Percentiles rank a stretch among this genome's conserved stretches.
These are phyloP conservation scores for Plebejus melissa DNA, from an alignment of 2,888 invertebrate genomes.

Conservation along the genomic window DNA sequence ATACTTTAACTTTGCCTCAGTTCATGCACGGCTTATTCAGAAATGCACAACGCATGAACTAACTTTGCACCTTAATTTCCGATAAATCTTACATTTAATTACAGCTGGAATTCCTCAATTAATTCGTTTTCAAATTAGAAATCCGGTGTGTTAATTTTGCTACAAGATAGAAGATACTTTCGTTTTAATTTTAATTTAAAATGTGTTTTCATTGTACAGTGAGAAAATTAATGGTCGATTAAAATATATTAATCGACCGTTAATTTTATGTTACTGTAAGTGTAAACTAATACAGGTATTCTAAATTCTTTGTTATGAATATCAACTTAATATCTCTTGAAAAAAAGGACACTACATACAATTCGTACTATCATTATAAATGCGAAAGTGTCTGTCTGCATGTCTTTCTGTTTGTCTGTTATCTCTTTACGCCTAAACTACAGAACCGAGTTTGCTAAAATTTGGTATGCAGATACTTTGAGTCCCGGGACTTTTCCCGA, in stretches of 20 bases:
- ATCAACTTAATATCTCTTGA: too few relatives aligned
- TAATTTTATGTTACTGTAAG: too few relatives aligned
- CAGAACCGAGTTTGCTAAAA: too few relatives aligned
- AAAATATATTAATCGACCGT: not conserved
- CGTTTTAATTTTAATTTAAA: not conserved
- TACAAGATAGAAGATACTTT: not conserved
- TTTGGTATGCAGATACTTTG: too few relatives aligned
- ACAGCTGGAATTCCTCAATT: slow-evolving; percentile 25
- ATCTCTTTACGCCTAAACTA: too few relatives aligned
- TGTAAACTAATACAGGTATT: too few relatives aligned
- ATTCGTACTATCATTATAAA: too few relatives aligned
- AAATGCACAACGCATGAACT: slow-evolving; percentile 17
- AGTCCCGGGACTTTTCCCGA: too few relatives aligned
- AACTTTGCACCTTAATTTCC: slow-evolving; percentile 10
- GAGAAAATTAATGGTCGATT: too few relatives aligned
- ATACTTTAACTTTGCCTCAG: not conserved
- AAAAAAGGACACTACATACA: too few relatives aligned
- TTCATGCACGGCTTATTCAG: not conserved
- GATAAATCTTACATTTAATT: slow-evolving; percentile 17
- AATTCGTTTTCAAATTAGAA: not conserved
- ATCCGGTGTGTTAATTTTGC: slow-evolving; percentile 13
- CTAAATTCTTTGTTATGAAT: not conserved
- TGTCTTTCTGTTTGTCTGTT: too few relatives aligned
- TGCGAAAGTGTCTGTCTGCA: too few relatives aligned
- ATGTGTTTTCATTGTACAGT: not conserved